Evolutionary conservation across 1,140 invertebrate genomes (phyloP).

Genomic region (Bathynomus jamesi): DNA sequence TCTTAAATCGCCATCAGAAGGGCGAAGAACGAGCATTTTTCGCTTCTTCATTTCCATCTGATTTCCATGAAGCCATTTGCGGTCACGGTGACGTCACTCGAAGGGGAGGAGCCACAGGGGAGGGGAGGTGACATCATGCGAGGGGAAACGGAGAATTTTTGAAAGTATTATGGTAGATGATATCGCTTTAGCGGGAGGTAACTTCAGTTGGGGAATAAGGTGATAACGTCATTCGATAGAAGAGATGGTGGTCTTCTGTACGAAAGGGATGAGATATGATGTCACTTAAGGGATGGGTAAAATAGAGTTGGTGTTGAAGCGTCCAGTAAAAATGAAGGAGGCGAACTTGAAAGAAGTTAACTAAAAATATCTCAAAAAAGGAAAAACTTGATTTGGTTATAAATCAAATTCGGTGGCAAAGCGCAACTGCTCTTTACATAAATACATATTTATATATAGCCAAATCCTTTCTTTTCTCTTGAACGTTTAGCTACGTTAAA

Average conservation of each 20-base stretch:
- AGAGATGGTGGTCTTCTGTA: too few relatives aligned
- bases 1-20: not conserved
- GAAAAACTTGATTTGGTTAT: too few relatives aligned
- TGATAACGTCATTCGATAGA: too few relatives aligned
- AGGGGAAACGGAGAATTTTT: not conserved
- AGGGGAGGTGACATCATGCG: not conserved
- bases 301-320: not conserved
- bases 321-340: too few relatives aligned
- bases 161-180: not conserved
- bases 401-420: too few relatives aligned
- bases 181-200: not conserved
- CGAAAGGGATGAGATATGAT: too few relatives aligned
- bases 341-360: too few relatives aligned
- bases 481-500: not conserved
- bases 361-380: too few relatives aligned
- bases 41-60: not conserved
- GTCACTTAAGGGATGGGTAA: not conserved
- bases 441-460: not conserved
- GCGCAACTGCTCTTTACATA: too few relatives aligned
- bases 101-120: not conserved
- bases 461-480: not conserved
- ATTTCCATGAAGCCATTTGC: slow-evolving; percentile 1
- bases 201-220: not conserved
- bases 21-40: not conserved
- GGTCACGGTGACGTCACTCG: not conserved